Evolutionary conservation across 2,888 invertebrate genomes (phyloP), one percentile per base, ranked within the genome.

Genomic region (Uropetala carovei): DNA sequence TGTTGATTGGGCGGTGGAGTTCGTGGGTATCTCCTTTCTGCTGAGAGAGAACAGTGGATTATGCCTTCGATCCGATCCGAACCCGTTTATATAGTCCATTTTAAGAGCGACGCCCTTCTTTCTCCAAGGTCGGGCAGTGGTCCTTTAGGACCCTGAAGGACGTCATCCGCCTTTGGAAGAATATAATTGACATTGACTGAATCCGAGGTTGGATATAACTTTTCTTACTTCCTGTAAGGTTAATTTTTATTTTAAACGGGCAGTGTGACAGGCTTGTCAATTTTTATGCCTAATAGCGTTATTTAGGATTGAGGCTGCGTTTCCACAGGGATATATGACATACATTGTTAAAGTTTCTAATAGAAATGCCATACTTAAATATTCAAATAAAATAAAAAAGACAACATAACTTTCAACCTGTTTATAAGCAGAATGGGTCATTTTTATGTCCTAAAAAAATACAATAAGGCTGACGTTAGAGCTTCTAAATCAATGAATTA

Each of bases 21-120:
- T 89, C 27, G 30, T 89, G 27, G 89, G 30, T 58, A 43, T 89
- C 64, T 89, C 89, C 89, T 89, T 89, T 60, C 89, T 89, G 89
- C 89, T 16, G 64, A 64, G 60, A 89, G 64, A 43, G 27, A 60
- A 30, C 30, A 43, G 16, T 89, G 18, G 27, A 43, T 64, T 30
- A 64, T 89, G 89, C 27, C 22, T 89, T 43, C 22, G 14, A 60
- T 64, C 60, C 43, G n/a, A 43, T 18, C 64, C 59, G 30, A 60
- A 27, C 60, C 27, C 59, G 8, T 89, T 89, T 89, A 89, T 89
- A 89, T 89, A 89, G 89, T 27, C 27, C 89, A n/a, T 43, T 18
- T 27, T 11, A 11, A 27, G 14, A 64, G 60, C 60, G 60, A 60
- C 89, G 60, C 60, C 89, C 89, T 60, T 43, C 18, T 30, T 56